These are phyloP conservation scores for Cordilura impudica DNA, from an alignment of 2,888 invertebrate genomes.

Conservation along the genomic window DNA sequence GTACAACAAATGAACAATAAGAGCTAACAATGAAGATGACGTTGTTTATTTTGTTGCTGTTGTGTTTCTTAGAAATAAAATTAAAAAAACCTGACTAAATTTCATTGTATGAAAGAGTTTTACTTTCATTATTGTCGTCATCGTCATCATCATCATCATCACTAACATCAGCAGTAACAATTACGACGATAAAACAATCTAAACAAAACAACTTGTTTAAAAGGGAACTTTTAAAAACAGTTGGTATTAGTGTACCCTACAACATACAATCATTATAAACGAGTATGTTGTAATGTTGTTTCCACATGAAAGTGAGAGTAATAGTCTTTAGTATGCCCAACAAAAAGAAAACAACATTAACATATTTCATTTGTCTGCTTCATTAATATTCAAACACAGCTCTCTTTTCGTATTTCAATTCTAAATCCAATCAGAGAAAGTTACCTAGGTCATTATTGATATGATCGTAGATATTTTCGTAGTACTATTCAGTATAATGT, in stretches of 20 bases:
- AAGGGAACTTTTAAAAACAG: background rate
- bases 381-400: too few relatives aligned
- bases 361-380: too few relatives aligned
- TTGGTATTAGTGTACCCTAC: background rate
- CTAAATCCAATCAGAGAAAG: too few relatives aligned
- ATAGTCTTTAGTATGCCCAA: too few relatives aligned
- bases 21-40: background rate
- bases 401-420: too few relatives aligned
- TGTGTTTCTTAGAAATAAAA: background rate
- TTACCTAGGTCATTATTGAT: too few relatives aligned
- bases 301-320: too few relatives aligned
- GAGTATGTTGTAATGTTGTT: too few relatives aligned
- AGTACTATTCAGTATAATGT: too few relatives aligned
- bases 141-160: constrained; percentile 4
- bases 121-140: constrained; percentile 25
- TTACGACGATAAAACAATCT: background rate
- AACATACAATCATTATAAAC: background rate
- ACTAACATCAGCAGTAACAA: background rate
- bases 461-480: too few relatives aligned
- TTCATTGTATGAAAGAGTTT: constrained; percentile 30
- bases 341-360: too few relatives aligned
- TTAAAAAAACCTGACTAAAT: constrained; percentile 9
- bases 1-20: constrained; percentile 4
- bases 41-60: constrained; percentile 6
- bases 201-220: background rate